phyloP scores from a whole-genome alignment of 2,113 vertebrate genomes.

The Vicugna pacos region DNA sequence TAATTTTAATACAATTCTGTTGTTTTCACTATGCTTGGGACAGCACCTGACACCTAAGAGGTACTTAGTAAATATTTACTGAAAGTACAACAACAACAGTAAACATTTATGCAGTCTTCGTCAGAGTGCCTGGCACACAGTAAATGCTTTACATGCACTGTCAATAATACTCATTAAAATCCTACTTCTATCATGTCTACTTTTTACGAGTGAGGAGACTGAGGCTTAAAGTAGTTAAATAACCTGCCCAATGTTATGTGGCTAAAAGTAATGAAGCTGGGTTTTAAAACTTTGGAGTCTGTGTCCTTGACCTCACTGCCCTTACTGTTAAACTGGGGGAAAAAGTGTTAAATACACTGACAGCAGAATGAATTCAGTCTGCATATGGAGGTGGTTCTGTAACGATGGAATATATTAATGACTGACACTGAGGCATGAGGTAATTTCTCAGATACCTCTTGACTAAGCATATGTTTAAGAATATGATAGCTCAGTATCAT shows the following conservation, averaged over 20 bases:
- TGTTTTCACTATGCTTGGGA: background rate
- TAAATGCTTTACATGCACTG: background rate
- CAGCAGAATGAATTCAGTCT: constrained; percentile 13
- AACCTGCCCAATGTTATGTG: background rate
- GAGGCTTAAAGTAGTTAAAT: background rate
- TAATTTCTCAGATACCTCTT: constrained; percentile 6
- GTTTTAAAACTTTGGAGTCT: background rate
- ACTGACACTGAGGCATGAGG: background rate
- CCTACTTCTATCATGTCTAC: background rate
- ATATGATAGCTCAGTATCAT: background rate
- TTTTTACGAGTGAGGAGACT: constrained; percentile 24
- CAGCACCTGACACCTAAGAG: background rate
- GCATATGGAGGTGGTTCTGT: background rate
- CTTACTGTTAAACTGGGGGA: background rate
- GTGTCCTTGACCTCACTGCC: background rate
- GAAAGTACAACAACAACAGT: background rate
- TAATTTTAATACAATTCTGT: constrained; percentile 19
- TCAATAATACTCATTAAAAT: constrained; percentile 17
- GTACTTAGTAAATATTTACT: background rate
- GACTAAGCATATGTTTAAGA: background rate
- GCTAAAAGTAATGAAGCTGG: background rate
- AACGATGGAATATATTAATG: background rate
- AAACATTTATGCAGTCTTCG: background rate
- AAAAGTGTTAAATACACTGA: background rate
- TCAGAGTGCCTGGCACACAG: background rate